Evolutionary conservation across 2,797 vertebrate genomes (phyloP), one percentile per base, ranked within the genome.

Genomic region (Linurgus olivaceus): DNA sequence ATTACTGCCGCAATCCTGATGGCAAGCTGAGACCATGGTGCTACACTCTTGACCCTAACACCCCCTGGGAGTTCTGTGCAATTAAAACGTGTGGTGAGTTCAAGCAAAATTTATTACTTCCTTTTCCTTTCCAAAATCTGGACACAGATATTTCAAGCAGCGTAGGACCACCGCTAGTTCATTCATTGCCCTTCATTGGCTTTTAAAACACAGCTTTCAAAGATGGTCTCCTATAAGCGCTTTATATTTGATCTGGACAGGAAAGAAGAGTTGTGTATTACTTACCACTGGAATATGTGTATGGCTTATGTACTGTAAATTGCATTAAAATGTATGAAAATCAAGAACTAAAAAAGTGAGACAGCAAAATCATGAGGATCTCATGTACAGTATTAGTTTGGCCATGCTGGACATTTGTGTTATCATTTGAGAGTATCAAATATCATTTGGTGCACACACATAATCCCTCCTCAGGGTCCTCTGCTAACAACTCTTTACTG

Each of bases 1-100:
- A 99, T 99, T 99, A 99, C 96, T 99, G 99, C 97, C 98, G 99
- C 96, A 99, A 99, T 96, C 99, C 99, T 48, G 98, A 99, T 95
- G 98, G 98, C 97, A 99, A 99, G 91, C 98, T 98, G 87, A 98
- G 98, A 97, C 99, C 99, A 2, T 99, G 99, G 99, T 99, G 99
- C 98, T 99, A 99, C 96, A 99, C 99, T 96, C 99, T 98, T 86
- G 99, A 99, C 98, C 99, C 99, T 95, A 98, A 98, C 97, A 99
- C 98, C 90, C 98, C 97, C 52, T 99, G 99, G 99, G 99, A 99
- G 96, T 99, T 99, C 98, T 99, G 99, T 97, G 94, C 98, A 98
- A 99, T 99, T 98, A 99, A 98, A 98, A 98, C 96, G 86, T 99
- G 99, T 42, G 98, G 99, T 99, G 98, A 98, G 99, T 98, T 85